These are phyloP conservation scores for Fragum sueziense DNA, from an alignment of 2,888 invertebrate species.

Conservation along the genomic window DNA sequence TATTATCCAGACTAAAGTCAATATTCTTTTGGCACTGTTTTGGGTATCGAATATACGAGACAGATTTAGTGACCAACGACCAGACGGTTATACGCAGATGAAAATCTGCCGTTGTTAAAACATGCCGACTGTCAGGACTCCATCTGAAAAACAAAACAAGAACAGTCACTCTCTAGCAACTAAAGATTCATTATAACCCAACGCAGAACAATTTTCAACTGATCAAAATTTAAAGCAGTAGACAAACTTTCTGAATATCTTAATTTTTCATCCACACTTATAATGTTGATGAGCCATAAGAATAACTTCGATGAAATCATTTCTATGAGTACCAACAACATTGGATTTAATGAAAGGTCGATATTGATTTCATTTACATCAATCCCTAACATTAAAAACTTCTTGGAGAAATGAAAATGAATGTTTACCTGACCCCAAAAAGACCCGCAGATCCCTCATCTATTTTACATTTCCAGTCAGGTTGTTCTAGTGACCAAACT, in stretches of 20 bases:
- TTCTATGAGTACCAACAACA: too few species aligned
- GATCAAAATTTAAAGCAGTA: too few species aligned
- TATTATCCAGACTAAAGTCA: constrained; percentile 56
- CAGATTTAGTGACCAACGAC: constrained; percentile 82
- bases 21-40: constrained; percentile 80
- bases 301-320: too few species aligned
- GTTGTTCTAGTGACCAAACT: constrained; percentile 84
- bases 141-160: constrained; percentile 76
- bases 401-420: too few species aligned
- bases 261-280: too few species aligned
- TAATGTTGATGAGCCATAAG: too few species aligned
- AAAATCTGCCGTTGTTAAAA: constrained; percentile 84
- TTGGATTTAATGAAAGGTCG: too few species aligned
- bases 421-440: constrained; percentile 79
- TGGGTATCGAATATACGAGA: constrained; percentile 83
- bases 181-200: neutral
- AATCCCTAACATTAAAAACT: too few species aligned
- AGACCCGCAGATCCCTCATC: constrained; percentile 85
- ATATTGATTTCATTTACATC: too few species aligned
- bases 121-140: constrained; percentile 84
- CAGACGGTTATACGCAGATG: constrained; percentile 83
- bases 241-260: too few species aligned
- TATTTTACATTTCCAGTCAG: constrained; percentile 85
- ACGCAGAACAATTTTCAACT: too few species aligned
- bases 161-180: too few species aligned